Evolutionary conservation across 2,797 vertebrate species (phyloP), one percentile per base, ranked within the genome.

Genomic region (Microchirus variegatus): DNA sequence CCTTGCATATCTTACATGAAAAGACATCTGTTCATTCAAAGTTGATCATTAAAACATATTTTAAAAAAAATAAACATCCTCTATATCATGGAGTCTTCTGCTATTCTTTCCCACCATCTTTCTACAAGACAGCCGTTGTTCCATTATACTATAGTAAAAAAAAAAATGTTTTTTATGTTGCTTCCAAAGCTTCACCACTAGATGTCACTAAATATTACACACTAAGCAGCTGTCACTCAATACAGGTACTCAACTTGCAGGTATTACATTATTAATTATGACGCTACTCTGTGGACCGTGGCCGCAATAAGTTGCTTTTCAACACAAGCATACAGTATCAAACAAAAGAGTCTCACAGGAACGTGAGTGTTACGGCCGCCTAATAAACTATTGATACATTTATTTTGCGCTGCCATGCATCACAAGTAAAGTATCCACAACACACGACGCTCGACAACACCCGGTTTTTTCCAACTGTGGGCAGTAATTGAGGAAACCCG

Each of bases 201-300:
- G 41, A 15, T 42, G 41, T 42, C 5, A 14, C 41, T 40, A 40
- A n/a, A 43, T 43, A 14, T 3, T n/a, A 43, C 41, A 43, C 15
- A n/a, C 14, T n/a, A 14, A 12, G 15, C 12, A 42, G 41, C 5
- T 42, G 41, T 15, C 41, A 42, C 15, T 15, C 41, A 42, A 42
- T 42, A 13, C 41, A 4, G 43, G 15, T 6, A 9, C 43, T 44
- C n/a, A n/a, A 17, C n/a, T 44, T 19, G 10, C 44, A 46, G 44
- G 16, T 46, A 18, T 46, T 46, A 46, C 9, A 46, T 46, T 17
- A 46, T n/a, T 46, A 46, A 44, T 44, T 44, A 46, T 46, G 44
- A 18, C 3, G 44, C 17, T 46, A 10, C 17, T 46, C 10, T 46
- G n/a, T 10, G 8, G 16, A 46, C 17, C 5, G 8, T 46, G 44